A percentile compares a stretch with the other conserved stretches of the same genome.
Conservation (phyloP, 1,140 invertebrate genomes). For the Chrysoperla carnea region DNA sequence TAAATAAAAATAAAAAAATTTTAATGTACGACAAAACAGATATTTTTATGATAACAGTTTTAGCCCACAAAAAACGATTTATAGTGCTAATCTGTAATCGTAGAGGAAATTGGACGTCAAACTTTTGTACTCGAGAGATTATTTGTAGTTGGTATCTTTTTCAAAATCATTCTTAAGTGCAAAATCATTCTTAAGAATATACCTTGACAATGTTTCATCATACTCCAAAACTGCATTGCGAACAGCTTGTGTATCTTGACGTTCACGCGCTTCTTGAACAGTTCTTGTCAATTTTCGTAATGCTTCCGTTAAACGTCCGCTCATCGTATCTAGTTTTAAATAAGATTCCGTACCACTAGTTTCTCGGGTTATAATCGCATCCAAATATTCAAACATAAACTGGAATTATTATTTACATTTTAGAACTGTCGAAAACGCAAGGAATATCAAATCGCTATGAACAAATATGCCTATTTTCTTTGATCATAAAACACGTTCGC, state of each 20-base stretch:
- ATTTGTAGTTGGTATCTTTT: no score
- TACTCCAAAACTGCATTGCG: conserved; percentile 86
- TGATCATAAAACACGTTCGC: no score
- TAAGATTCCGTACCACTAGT: conserved; percentile 95
- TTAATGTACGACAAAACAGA: no score
- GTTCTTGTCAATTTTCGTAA: conserved; percentile 85
- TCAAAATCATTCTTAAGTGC: no score
- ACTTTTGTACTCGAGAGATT: no score
- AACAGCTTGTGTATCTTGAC: conserved; percentile 74
- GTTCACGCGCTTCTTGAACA: conserved; percentile 76
- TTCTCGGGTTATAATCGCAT: conserved; percentile 93
- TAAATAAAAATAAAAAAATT: conserved; percentile 10
- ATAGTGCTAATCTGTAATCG: no score
- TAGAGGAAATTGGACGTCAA: no score
- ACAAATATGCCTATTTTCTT: no score
- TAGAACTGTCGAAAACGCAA: not conserved
- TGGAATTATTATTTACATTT: conserved; percentile 23
- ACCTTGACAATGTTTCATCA: conserved; percentile 78
- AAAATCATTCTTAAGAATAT: conserved; percentile 25
- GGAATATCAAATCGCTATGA: not conserved
- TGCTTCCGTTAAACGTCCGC: conserved; percentile 76
- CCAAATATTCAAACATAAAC: conserved; percentile 79
- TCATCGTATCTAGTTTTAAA: conserved; percentile 90
- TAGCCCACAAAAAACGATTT: not conserved
- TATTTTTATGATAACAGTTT: not conserved